phyloP scores from a whole-genome alignment of 2,797 vertebrate species.

The Sarcoramphus papa region DNA sequence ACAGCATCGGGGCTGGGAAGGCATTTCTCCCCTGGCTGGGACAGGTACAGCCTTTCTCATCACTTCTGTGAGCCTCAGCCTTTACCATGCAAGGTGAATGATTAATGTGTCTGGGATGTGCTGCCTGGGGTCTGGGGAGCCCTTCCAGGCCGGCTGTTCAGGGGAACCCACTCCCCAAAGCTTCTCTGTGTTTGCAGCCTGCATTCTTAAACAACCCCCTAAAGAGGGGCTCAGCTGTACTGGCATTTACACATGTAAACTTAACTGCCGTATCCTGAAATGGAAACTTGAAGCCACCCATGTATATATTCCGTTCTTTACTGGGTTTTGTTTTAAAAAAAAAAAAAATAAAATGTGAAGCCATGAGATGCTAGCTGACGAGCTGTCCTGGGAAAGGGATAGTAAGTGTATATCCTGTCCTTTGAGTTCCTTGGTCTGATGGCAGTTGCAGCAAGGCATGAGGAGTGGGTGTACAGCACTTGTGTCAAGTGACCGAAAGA shows the following conservation, averaged over 20 bases:
- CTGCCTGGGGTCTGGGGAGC: not conserved
- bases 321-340: not conserved
- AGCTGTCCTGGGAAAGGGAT: not conserved
- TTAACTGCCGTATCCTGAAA: slow-evolving; percentile 28
- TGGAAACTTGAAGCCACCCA: slow-evolving; percentile 19
- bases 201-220: not conserved
- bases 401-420: not conserved
- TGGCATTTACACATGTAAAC: not conserved
- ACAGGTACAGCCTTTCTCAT: not conserved
- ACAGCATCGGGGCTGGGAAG: not conserved
- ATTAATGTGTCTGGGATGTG: not conserved
- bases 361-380: not conserved
- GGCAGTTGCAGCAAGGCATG: not conserved
- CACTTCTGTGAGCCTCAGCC: not conserved
- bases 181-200: not conserved
- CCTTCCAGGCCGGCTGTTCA: not conserved
- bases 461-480: not conserved
- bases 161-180: not conserved
- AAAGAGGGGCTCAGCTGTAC: not conserved
- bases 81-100: not conserved
- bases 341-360: not conserved
- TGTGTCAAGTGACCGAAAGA: not conserved
- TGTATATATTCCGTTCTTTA: not conserved
- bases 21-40: not conserved
- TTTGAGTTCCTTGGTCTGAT: not conserved